These are phyloP conservation scores for Tupiocoris notatus DNA, from an alignment of 2,888 invertebrate species.

Conservation along the genomic window DNA sequence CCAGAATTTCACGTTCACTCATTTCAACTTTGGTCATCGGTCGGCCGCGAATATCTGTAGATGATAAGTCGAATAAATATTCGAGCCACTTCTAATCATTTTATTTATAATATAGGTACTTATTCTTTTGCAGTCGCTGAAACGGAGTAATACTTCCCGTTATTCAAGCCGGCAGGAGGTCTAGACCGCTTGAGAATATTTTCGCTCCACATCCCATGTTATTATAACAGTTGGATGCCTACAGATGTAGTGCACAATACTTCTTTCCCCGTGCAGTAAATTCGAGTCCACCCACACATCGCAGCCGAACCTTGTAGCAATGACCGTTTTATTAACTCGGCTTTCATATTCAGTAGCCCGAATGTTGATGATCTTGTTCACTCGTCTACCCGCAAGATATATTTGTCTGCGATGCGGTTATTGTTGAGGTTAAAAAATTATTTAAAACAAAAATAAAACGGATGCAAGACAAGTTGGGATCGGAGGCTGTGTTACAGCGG, in stretches of 20 bases:
- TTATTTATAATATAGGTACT: no score
- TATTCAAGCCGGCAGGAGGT: background rate
- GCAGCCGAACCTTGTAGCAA: background rate
- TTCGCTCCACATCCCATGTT: background rate
- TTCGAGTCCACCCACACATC: background rate
- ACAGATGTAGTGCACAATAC: background rate
- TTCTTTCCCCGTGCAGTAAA: background rate
- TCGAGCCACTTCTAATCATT: no score
- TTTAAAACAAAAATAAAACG: background rate
- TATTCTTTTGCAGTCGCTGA: no score
- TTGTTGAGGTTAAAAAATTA: background rate
- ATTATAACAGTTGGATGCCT: background rate
- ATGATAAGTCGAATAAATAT: no score
- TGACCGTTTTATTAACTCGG: background rate
- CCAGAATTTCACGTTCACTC: no score
- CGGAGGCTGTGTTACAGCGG: background rate
- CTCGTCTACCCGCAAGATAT: background rate
- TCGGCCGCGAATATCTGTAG: no score
- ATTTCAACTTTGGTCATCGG: no score
- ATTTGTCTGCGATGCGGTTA: background rate
- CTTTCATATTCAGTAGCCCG: background rate
- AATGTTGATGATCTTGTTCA: background rate
- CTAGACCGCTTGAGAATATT: no score
- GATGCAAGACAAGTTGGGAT: background rate
- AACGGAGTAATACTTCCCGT: no score